These are phyloP conservation scores for Leucopsar rothschildi DNA, from an alignment of 2,113 vertebrate genomes.

Conservation along the genomic window DNA sequence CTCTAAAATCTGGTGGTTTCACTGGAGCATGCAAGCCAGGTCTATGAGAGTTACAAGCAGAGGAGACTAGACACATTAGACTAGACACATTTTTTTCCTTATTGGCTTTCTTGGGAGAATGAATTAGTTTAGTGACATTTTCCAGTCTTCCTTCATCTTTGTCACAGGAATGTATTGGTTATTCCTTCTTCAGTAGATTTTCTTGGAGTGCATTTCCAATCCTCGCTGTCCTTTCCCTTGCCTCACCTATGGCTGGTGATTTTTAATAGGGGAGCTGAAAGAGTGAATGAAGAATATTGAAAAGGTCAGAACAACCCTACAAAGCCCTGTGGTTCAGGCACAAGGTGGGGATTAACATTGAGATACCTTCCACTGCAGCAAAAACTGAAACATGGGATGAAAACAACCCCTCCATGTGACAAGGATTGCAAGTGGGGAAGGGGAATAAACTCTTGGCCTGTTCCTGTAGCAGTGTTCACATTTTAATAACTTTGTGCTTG, in stretches of 20 bases:
- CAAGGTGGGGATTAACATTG: background rate
- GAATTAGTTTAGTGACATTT: constrained; percentile 1
- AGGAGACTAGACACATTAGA: background rate
- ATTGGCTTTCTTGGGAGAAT: background rate
- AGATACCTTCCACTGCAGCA: background rate
- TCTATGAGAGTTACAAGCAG: background rate
- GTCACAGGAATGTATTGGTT: background rate
- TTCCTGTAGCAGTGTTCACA: background rate
- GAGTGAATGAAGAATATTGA: background rate
- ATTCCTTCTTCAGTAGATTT: background rate
- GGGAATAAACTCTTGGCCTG: background rate
- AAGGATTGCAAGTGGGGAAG: background rate
- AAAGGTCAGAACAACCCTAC: constrained; percentile 30
- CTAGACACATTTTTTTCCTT: background rate
- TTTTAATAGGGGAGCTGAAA: background rate
- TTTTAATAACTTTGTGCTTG: background rate
- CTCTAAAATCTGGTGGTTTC: background rate
- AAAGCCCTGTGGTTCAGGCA: background rate
- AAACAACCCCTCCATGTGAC: background rate
- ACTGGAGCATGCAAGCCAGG: background rate
- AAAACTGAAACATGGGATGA: background rate
- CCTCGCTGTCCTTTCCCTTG: background rate
- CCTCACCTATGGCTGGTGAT: background rate
- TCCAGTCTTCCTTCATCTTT: background rate
- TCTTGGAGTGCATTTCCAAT: background rate